Percentiles rank a stretch among this genome's conserved stretches.
phyloP scores from a whole-genome alignment of 2,888 invertebrate genomes.

The Cataglyphis cursor region DNA sequence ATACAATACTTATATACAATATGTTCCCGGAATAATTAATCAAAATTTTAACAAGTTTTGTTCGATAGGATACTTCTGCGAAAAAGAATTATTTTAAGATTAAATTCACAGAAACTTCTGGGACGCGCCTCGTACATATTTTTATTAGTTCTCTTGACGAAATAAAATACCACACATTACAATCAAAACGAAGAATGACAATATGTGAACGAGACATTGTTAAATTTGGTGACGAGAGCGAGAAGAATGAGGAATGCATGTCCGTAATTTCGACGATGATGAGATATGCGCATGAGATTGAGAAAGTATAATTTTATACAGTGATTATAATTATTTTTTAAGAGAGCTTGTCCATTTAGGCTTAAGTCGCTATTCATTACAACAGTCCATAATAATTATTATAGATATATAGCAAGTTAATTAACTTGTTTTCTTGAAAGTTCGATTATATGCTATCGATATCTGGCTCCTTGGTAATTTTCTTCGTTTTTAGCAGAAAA shows the following conservation, averaged over 20 bases:
- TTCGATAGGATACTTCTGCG: neutral
- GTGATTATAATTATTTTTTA: conserved; percentile 46
- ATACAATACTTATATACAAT: neutral
- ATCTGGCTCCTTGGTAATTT: conserved; percentile 9
- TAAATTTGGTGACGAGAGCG: conserved; percentile 1
- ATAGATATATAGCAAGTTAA: conserved; percentile 4
- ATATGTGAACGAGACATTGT: conserved; percentile 27
- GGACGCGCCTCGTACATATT: conserved; percentile 16
- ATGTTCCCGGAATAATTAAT: neutral
- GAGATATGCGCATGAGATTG: conserved; percentile 8
- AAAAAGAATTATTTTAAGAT: conserved; percentile 20
- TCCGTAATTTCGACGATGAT: neutral
- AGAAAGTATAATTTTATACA: conserved; percentile 42
- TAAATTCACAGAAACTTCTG: neutral
- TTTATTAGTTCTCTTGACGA: conserved; percentile 23
- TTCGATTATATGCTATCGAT: conserved; percentile 33
- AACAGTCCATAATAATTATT: conserved; percentile 21
- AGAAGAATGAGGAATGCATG: neutral
- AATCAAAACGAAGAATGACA: conserved; percentile 51
- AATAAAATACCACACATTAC: conserved; percentile 15
- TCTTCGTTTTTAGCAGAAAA: conserved; percentile 1
- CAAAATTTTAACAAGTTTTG: conserved; percentile 29
- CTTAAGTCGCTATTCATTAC: conserved; percentile 38
- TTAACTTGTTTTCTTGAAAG: conserved; percentile 37
- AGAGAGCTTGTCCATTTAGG: conserved; percentile 40